Base-by-base conservation (phyloP, 2,888 invertebrate species). In the Ophonus ardosiacus region DNA sequence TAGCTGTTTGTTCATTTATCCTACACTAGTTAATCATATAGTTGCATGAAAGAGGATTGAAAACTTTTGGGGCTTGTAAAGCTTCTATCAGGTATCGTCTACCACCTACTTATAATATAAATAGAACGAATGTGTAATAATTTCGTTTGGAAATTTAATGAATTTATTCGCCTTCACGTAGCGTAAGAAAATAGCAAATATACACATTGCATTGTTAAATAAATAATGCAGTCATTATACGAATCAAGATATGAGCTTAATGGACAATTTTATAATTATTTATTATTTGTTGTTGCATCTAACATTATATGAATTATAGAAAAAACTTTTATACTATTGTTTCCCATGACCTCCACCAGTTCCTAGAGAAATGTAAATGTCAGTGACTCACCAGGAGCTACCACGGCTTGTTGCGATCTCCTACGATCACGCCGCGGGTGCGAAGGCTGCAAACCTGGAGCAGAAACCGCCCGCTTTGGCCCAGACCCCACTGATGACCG, bases 391-490 rank as follows among this genome's bases (percentile, higher is more conserved):
- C 95, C 95, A 90, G 90, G 93, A 92, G 89, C 89, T 89, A 90
- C 88, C 88, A 89, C 88, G 79, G 88, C 87, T 88, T 89, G 90
- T 85, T 90, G 91, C 86, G 90, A 90, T 82, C 91, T 87, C 78
- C 92, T 92, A 87, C 92, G 92, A 88, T 94, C 94, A 87, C 94
- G 93, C 86, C 93, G 92, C 87, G 92, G 93, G 88, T 94, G 94
- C 18, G 93, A 92, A 31, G 94, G 95, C 87, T 96, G 96, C 56
- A 97, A 92, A 0, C 96, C 96, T 1, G 96, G 95, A 0, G 96
- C 95, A 17, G 95, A 96, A 7, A 95, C 94, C 0, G 96, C 95
- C 43, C 96, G 92, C 87, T 96, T 96, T 0, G 96, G 95, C 85
- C 92, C 92, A n/a, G 90, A 88, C 65, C 91, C 90, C 4, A 91